Base-by-base conservation (phyloP, 2,888 invertebrate genomes). In the Plutella xylostella region DNA sequence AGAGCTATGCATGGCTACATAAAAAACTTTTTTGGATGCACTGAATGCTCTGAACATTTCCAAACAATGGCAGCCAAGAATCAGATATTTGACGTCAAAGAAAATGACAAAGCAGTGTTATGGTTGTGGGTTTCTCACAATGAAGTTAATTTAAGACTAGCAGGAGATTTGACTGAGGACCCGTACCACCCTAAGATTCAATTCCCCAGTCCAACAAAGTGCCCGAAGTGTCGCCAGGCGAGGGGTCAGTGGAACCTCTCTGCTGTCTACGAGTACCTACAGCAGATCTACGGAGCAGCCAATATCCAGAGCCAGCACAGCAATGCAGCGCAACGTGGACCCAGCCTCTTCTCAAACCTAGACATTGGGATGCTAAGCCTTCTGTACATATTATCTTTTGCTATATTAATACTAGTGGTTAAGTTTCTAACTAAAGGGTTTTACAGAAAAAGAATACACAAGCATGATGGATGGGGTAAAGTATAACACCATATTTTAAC, bases 81-180 rank as follows among this genome's bases (percentile, higher is more conserved):
- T 48, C 87, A 91, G 61, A 85, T 92, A 49, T 87, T 87, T 61
- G 88, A 89, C 55, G 91, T 94, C 0, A 79, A 84, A 14, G 88
- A 87, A 43, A 87, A 89, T 55, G 89, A 92, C 46, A 92, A 94
- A 48, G 89, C 90, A 14, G 88, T 97, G 1, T 72, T 97, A 33
- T 98, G 97, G 97, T 76, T 98, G 19, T 98, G 98, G 98, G 86
- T 87, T 57, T 92, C 94, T 0, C 98, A 98, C 67, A 98, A 98
- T 69, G 90, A 90, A 72, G 98, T 96, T 0, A 99, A 99, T 70
- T 80, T 90, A 52, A 87, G 98, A 54, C 80, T 99, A 20, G 87
- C 92, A 18, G 93, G 94, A 1, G 96, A 97, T 68, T 52, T 76
- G 3, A 93, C 96, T 1, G 97, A 98, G 73, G 98, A 99, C 79